These are phyloP conservation scores for Drosophila multiciliata DNA, from an alignment of 2,888 invertebrate genomes.

Conservation along the genomic window DNA sequence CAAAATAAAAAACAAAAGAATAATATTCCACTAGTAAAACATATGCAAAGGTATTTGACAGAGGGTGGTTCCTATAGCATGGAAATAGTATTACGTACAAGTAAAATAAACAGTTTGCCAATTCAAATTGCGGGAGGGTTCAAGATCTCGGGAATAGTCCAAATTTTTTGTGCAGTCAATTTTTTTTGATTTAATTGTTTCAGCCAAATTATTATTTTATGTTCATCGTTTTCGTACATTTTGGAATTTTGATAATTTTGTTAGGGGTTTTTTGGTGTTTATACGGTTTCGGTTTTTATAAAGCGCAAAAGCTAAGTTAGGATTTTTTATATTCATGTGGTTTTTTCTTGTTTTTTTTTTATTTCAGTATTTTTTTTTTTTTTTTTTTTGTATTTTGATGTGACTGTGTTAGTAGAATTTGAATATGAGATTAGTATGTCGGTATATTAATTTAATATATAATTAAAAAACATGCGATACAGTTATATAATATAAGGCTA, in stretches of 20 bases:
- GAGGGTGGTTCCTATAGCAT: constrained; percentile 21
- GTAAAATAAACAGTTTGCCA: constrained; percentile 19
- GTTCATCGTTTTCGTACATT: neutral
- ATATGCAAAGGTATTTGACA: constrained; percentile 38
- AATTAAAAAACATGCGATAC: constrained; percentile 31
- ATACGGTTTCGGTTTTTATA: constrained; percentile 34
- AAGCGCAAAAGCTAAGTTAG: constrained; percentile 47
- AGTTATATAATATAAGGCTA: neutral
- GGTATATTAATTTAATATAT: neutral
- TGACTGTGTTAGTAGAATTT: constrained; percentile 20
- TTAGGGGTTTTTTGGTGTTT: constrained; percentile 28
- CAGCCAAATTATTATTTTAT: constrained; percentile 15
- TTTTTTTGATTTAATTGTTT: constrained; percentile 37
- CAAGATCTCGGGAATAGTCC: constrained; percentile 54
- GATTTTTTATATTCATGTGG: constrained; percentile 21
- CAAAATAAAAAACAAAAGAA: constrained; percentile 13
- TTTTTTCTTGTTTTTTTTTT: constrained; percentile 22
- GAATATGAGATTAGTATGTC: constrained; percentile 9
- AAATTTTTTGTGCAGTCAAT: constrained; percentile 54
- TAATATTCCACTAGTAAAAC: constrained; percentile 49
- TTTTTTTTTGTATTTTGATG: constrained; percentile 22
- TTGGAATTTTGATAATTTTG: constrained; percentile 44
- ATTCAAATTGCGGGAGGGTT: constrained; percentile 30
- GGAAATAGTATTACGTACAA: constrained; percentile 16
- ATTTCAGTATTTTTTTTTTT: constrained; percentile 27